phyloP scores from a whole-genome alignment of 1,140 invertebrate genomes.

The Drosophila simulans region DNA sequence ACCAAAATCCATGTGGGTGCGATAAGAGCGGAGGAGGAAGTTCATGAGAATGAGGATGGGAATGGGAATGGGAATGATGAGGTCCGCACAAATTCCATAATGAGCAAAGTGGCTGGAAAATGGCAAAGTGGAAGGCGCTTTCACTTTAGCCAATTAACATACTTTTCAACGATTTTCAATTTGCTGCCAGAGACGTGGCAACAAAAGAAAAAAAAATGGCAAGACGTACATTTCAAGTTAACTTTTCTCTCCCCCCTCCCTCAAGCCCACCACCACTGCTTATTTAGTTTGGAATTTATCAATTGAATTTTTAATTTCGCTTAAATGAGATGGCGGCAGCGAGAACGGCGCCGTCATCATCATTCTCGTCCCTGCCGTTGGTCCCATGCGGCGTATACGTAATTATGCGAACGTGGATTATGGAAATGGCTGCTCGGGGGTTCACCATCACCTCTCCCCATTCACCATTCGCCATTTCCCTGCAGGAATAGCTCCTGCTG shows the following conservation, averaged over 20 bases:
- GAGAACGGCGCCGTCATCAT: constrained; percentile 19
- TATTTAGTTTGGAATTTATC: constrained; percentile 65
- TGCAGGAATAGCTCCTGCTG: constrained; percentile 9
- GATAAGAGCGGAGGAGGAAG: constrained; percentile 32
- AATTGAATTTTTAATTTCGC: constrained; percentile 76
- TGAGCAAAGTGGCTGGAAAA: constrained; percentile 35
- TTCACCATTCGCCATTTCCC: not conserved
- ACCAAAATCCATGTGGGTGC: constrained; percentile 60
- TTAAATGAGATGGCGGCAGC: constrained; percentile 46
- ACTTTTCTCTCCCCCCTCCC: constrained; percentile 2
- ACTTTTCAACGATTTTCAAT: constrained; percentile 67
- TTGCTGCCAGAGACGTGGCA: constrained; percentile 39
- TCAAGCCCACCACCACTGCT: constrained; percentile 1
- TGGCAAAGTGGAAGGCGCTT: constrained; percentile 4
- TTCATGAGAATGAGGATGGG: too few relatives aligned
- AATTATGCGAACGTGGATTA: constrained; percentile 70
- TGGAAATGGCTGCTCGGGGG: constrained; percentile 45
- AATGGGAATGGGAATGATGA: not conserved
- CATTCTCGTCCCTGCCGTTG: constrained; percentile 8
- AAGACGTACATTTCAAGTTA: constrained; percentile 26
- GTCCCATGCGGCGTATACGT: constrained; percentile 72
- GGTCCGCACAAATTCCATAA: constrained; percentile 35
- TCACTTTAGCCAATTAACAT: constrained; percentile 60
- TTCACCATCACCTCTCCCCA: not conserved
- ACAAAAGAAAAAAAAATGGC: constrained; percentile 29